Evolutionary conservation across 2,888 invertebrate species (phyloP), one percentile per base, ranked within the genome.

Genomic region (Ochlodes sylvanus): DNA sequence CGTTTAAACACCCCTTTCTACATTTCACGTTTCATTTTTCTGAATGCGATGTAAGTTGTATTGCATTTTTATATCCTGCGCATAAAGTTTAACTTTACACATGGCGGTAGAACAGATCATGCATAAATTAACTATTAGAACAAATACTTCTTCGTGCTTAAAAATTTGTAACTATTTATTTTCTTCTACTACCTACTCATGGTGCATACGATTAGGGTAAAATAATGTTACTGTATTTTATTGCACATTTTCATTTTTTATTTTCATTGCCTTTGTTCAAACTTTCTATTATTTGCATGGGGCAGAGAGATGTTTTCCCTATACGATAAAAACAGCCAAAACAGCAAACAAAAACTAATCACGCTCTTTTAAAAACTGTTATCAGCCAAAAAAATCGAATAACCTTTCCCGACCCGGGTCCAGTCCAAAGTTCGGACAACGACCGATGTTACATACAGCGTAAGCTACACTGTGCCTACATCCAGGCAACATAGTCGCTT

Each of bases 1-100:
- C 42, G 19, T 57, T 41, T 57, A 19, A 41, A n/a, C 58, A 42
- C 19, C 19, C 50, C 19, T 50, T 19, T 50, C 50, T 50, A 50
- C 50, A 50, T 50, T 50, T 19, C 50, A 21, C 2, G 47, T 50
- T 50, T 50, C 50, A 17, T 50, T 50, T 50, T 50, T 47, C 19
- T 19, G 19, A 50, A 50, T 50, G 19, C 50, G 12, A 50, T 50
- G 4, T 12, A 12, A 50, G 50, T 50, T 19, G 12, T 10, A 12
- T 50, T 19, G 19, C 2, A 19, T 50, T 50, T 27, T 19, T 19
- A 47, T 19, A 19, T 50, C 10, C 6, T 50, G 10, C 17, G 17
- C 9, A 10, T 44, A 17, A 7, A 7, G 14, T 17, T 17, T 50
- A 12, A 38, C 38, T 12, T 38, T 10, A 50, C 19, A 21, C 47